These are phyloP conservation scores for Nineta flava DNA, from an alignment of 2,888 invertebrate species.

Conservation along the genomic window DNA sequence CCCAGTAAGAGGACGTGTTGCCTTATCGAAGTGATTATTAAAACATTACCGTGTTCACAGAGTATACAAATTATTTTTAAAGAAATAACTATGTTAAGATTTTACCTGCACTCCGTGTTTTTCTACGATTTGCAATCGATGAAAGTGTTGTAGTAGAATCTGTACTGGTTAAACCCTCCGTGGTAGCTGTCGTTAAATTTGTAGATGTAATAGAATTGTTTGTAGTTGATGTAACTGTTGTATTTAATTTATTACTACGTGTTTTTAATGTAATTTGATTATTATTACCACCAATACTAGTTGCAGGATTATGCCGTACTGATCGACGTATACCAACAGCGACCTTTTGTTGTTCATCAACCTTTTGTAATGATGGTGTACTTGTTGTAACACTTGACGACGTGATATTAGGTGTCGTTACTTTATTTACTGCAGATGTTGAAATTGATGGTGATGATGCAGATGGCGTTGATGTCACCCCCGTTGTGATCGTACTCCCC, in stretches of 20 bases:
- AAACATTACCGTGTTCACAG: too few relatives aligned
- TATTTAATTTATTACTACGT: conserved; percentile 21
- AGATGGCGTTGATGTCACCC: too few relatives aligned
- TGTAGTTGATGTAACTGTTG: conserved; percentile 13
- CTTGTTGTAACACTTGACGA: background rate
- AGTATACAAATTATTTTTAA: too few relatives aligned
- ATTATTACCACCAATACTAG: background rate
- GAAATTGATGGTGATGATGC: conserved; percentile 1
- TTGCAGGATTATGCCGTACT: conserved; percentile 16
- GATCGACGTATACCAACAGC: conserved; percentile 23
- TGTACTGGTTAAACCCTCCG: background rate
- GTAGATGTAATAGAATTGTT: conserved; percentile 24
- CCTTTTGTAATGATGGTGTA: conserved; percentile 12
- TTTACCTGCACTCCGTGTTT: conserved; percentile 57
- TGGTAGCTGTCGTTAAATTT: conserved; percentile 19
- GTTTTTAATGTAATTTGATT: conserved; percentile 19
- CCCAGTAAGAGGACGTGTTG: too few relatives aligned
- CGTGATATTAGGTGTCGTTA: conserved; percentile 11
- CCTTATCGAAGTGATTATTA: too few relatives aligned
- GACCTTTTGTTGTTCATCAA: conserved; percentile 12
- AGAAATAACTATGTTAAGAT: background rate
- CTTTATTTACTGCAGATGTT: conserved; percentile 5
- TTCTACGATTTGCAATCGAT: conserved; percentile 24
- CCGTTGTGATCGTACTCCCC: too few relatives aligned
- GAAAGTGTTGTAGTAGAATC: background rate